Evolutionary conservation across 2,113 vertebrate genomes (phyloP), one percentile per base, ranked within the genome.

Genomic region (Dryoscopus gambensis): DNA sequence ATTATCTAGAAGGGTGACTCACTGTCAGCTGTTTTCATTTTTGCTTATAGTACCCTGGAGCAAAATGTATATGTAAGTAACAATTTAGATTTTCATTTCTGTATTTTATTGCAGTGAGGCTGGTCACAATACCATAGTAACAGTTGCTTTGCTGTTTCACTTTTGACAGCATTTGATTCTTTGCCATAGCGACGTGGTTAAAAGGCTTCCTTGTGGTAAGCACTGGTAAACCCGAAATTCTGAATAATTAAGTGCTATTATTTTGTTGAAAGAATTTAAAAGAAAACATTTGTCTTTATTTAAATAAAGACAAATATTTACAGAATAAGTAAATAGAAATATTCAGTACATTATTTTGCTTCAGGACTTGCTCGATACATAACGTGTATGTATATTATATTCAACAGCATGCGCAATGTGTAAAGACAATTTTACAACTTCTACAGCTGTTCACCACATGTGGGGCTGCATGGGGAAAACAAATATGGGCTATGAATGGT

Each of bases 361-460:
- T 89, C 55, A 83, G 42, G 64, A 83, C 42, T 94, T 70, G 57
- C 46, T 94, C 91, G 33, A 40, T 75, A 37, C 37, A 74, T 75
- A 67, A 79, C 57, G 44, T 80, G 79, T 71, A 40, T 46, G 77
- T 39, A 31, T 84, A 73, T 82, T 83, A 31, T 47, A 59, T 62
- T 87, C 56, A 85, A 91, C 65, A 94, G 71, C 47, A 84, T 84
- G 49, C 57, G 92, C 89, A 91, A 82, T 37, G 65, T 63, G 42
- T 86, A 93, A 94, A 80, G 92, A 70, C 64, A 95, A 95, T 79
- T 95, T 95, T 93, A 95, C 74, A 85, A 19, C 67, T 95, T 94
- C 84, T 87, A 83, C 97, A 98, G 97, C 97, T 98, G 98, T 90
- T 97, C 84, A 68, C 96, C 98, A 97, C 92, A 97, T 97, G 96